A percentile compares a stretch with the other conserved stretches of the same genome.
Evolutionary conservation across 2,113 vertebrate species (phyloP).

Genomic region (Hemicordylus capensis): DNA sequence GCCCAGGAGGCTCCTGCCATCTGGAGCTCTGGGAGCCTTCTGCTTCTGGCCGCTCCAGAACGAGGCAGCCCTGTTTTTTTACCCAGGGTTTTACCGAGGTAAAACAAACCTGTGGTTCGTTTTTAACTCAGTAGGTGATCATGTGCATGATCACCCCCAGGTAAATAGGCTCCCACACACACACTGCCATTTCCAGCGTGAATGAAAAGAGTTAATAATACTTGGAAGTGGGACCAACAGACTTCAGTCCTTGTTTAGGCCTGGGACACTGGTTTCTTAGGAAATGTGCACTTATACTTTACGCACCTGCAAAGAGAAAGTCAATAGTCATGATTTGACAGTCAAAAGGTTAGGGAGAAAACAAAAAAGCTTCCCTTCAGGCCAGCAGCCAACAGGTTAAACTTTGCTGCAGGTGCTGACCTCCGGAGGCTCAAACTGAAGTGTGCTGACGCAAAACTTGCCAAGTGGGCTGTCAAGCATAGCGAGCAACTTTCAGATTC

Average conservation of each 20-base stretch:
- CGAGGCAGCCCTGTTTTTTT: too few species aligned
- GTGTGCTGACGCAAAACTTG: conserved; percentile 54
- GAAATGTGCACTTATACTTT: conserved; percentile 21
- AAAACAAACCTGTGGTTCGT: too few species aligned
- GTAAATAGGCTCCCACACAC: too few species aligned
- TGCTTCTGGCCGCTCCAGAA: too few species aligned
- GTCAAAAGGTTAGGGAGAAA: conserved; percentile 64
- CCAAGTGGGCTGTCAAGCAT: conserved; percentile 53
- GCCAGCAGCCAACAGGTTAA: conserved; percentile 66
- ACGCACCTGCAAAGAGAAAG: conserved; percentile 47
- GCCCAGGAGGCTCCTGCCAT: too few species aligned
- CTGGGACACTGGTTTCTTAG: not conserved
- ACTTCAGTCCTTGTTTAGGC: not conserved
- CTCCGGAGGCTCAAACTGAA: conserved; percentile 38
- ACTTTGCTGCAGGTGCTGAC: conserved; percentile 70
- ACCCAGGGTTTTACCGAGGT: too few species aligned
- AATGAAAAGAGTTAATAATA: too few species aligned
- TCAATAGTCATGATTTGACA: conserved; percentile 70
- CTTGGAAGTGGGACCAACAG: not conserved
- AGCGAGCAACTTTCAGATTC: conserved; percentile 38
- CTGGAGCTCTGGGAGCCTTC: too few species aligned
- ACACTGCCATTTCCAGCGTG: too few species aligned
- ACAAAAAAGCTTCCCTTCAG: conserved; percentile 24
- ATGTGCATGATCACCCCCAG: too few species aligned
- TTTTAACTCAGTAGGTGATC: too few species aligned